Evolutionary conservation across 2,113 vertebrate genomes (phyloP), one percentile per base, ranked within the genome.

Genomic region (Ammospiza caudacuta): DNA sequence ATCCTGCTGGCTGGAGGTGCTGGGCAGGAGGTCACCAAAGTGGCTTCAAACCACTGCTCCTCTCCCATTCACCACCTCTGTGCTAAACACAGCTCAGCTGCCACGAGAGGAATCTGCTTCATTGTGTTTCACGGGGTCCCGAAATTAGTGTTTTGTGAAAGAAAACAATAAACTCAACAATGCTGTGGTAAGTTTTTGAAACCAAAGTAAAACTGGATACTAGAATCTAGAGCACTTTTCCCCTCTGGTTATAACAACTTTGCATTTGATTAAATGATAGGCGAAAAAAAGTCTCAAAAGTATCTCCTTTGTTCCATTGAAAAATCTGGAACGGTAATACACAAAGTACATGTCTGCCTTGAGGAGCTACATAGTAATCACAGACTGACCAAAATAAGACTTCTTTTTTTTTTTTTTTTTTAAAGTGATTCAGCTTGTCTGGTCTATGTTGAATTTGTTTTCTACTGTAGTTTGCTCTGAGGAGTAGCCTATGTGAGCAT

Each of bases 231-330:
- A 95, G 96, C 80, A 31, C 73, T 96, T 92, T 90, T 62, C 88
- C 83, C 92, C 95, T 96, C 85, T 5, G 58, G 90, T 94, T 96
- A 94, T 90, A 93, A 94, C 73, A 96, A 90, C 86, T 96, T 95
- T 86, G 89, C 69, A 83, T 93, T 90, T 93, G 94, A 95, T 93
- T 44, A 92, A 95, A 95, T 82, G 95, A 96, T 95, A 96, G 95
- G 90, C 73, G 66, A 74, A 87, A 94, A 91, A 88, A 27, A 1
- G 2, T 80, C 68, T 94, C 37, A 93, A 89, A 86, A 94, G 76
- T 87, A 28, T 96, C 83, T 90, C 79, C 79, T 95, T 97, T 97
- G 95, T 96, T 96, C 75, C 44, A 29, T 51, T 72, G 72, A 77
- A 72, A 77, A 90, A 41, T 52, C 81, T 92, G 88, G 61, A 83